Base-by-base conservation (phyloP, 2,113 vertebrate genomes). In the Pelecanoides urinatrix region DNA sequence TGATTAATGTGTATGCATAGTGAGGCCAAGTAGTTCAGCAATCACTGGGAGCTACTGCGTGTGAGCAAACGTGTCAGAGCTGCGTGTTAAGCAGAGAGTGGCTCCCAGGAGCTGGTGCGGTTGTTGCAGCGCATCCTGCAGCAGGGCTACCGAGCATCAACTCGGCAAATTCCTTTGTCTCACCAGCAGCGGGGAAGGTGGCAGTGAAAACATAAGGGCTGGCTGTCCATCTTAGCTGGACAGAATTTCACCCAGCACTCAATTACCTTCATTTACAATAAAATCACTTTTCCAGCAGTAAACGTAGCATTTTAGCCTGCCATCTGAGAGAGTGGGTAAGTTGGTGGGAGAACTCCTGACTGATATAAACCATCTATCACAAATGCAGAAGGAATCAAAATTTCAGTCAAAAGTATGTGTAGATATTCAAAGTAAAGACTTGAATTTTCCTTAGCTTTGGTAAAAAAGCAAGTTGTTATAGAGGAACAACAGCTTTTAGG, bases 91-190 rank as follows among this genome's bases (percentile, higher is more conserved):
- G 77, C 55, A 84, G 73, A 2, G 23, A 75, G 85, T 1, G 0
- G 30, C 52, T 88, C 78, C 30, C 53, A 17, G 78, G 74, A 86
- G 61, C 70, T 2, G 0, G 6, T 72, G 29, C 53, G 70, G 53
- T 93, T 72, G 29, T 73, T 90, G 83, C 72, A 86, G 83, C 63
- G 27, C 32, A 10, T 66, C n/a, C 36, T 89, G 47, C 89, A 87
- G 68, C 55, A 70, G 55, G 61, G 55, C 68, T 80, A 13, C 86
- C 80, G 66, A 86, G 63, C 72, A 50, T 40, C 71, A 80, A 23
- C 58, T 91, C 40, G 21, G 89, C 79, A 81, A 83, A 89, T 81
- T 78, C n/a, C 52, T 76, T 88, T 93, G 83, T 94, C 68, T 94
- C 0, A 0, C 38, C 55, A 71, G 18, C 87, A 81, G 40, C 9